phyloP scores from a whole-genome alignment of 1,140 invertebrate species.

The Ips nitidus region DNA sequence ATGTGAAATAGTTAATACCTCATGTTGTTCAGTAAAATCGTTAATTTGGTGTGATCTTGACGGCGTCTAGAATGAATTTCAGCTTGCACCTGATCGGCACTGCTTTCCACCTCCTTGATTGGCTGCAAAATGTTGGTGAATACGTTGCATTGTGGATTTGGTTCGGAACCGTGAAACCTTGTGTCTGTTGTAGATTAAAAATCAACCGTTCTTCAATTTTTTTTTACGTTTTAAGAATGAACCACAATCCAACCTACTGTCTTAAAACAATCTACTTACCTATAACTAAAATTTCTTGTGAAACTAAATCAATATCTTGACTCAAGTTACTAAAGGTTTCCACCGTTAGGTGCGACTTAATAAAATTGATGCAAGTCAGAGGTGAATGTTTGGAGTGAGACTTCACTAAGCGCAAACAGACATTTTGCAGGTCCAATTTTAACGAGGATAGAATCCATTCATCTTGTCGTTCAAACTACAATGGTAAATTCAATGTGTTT shows the following conservation, averaged over 20 bases:
- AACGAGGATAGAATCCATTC: slow-evolving; percentile 79
- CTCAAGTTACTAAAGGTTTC: slow-evolving; percentile 85
- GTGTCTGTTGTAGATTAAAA: slow-evolving; percentile 14
- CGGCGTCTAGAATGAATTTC: slow-evolving; percentile 80
- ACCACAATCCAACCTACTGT: background rate
- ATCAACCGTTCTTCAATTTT: background rate
- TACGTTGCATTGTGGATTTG: slow-evolving; percentile 73
- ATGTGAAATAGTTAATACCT: slow-evolving; percentile 33
- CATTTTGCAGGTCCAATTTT: slow-evolving; percentile 84
- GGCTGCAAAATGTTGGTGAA: slow-evolving; percentile 90
- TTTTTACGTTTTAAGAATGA: background rate
- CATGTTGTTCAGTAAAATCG: slow-evolving; percentile 94
- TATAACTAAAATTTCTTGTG: slow-evolving; percentile 84
- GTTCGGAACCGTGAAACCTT: slow-evolving; percentile 61
- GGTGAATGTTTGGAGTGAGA: slow-evolving; percentile 58
- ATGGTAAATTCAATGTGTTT: slow-evolving; percentile 17
- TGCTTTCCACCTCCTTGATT: slow-evolving; percentile 53
- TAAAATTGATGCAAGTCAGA: slow-evolving; percentile 88
- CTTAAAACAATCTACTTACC: slow-evolving; percentile 60
- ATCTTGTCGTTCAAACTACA: slow-evolving; percentile 43
- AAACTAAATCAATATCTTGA: slow-evolving; percentile 91
- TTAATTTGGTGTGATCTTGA: slow-evolving; percentile 75
- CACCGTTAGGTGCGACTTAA: slow-evolving; percentile 82
- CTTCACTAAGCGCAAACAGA: slow-evolving; percentile 72
- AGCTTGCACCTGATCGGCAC: slow-evolving; percentile 71